A percentile compares a stretch with the other conserved stretches of the same genome.
Conservation (phyloP, 1,140 invertebrate genomes). For the Pogonomyrmex californicus region DNA sequence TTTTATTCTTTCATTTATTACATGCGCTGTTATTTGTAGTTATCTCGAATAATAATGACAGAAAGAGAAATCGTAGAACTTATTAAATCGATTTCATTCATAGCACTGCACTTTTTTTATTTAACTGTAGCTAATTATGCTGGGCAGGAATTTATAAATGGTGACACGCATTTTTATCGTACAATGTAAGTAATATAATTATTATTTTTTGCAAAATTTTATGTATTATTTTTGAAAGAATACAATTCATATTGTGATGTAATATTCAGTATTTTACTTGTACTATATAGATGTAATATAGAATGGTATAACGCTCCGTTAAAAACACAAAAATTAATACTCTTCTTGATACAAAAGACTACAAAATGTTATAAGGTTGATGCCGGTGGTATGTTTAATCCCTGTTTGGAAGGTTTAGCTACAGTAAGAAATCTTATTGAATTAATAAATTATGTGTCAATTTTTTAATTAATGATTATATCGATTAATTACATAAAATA, state of each 20-base stretch:
- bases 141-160: slow-evolving; percentile 38
- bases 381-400: slow-evolving; percentile 40
- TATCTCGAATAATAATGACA: not conserved
- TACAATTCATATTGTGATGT: not conserved
- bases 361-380: slow-evolving; percentile 37
- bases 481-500: not conserved
- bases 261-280: not conserved
- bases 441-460: not conserved
- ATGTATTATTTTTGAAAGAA: not conserved
- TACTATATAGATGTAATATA: slow-evolving; percentile 32
- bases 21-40: not conserved
- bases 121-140: not conserved
- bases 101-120: not conserved
- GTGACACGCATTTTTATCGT: not conserved
- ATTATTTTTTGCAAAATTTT: not conserved
- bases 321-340: slow-evolving; percentile 38
- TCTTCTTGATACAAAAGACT: slow-evolving; percentile 28
- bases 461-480: not conserved
- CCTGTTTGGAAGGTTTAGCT: slow-evolving; percentile 28
- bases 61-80: not conserved
- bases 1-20: not conserved
- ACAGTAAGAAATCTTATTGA: slow-evolving; percentile 34
- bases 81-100: not conserved
- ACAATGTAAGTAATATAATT: slow-evolving; percentile 6
- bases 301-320: slow-evolving; percentile 35